Base-by-base conservation (phyloP, 2,113 vertebrate species). In the Cisticola juncidis region DNA sequence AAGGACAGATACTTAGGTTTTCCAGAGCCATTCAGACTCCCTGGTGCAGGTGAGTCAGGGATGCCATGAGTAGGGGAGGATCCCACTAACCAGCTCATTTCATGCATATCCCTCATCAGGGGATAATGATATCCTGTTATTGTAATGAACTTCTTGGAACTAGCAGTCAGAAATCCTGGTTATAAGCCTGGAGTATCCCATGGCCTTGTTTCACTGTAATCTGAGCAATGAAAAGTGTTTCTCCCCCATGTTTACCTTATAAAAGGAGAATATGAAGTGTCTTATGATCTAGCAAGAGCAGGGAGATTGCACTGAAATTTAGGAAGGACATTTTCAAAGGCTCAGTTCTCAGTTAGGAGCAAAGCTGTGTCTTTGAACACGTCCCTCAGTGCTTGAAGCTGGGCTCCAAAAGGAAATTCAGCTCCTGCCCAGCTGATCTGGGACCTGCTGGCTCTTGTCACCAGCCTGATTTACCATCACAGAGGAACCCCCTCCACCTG, bases 341-440 rank as follows among this genome's bases (percentile, higher is more conserved):
- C 44, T 54, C 42, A 62, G 38, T 62, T 29, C 70, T 79, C 51
- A 18, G 47, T 44, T 19, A 33, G 28, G 64, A 81, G 36, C 2
- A 0, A 7, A 35, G 29, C 53, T 92, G 21, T 26, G 14, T 25
- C 57, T 93, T 82, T 88, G 80, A 95, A 60, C 44, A 36, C 0
- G 0, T 72, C 70, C 66, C 33, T 64, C 2, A 2, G 44, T 48
- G 44, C 36, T 81, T 79, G 50, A 76, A 72, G 26, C 19, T 57
- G 42, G 56, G 40, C 57, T 72, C 88, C 62, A 53, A 88, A 85
- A 80, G 8, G 83, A 88, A 94, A 76, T 31, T 90, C 74, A 85
- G 38, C 48, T 85, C 48, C 61, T 71, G 47, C 57, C 57, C 53
- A 62, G 28, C 38, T 58, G 79, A 81, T 61, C 11, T 28, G 72